A percentile compares a stretch with the other conserved stretches of the same genome.
Conservation (phyloP, 2,113 vertebrate genomes). For the Catharus minimus region DNA sequence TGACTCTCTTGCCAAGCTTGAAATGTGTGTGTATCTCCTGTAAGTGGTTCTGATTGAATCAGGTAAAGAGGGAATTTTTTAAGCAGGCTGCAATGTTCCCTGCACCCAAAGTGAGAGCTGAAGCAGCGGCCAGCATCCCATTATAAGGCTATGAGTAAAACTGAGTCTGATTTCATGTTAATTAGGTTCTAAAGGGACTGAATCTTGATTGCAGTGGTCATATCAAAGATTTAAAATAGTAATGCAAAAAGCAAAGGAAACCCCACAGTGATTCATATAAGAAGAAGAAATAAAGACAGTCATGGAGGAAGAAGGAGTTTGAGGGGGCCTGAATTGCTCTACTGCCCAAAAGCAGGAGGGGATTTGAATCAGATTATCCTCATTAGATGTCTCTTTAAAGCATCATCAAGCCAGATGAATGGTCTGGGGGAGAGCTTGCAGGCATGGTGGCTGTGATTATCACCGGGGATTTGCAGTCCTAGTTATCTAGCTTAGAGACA, state of each 20-base stretch:
- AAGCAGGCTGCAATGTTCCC: conserved; percentile 33
- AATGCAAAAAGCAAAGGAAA: conserved; percentile 59
- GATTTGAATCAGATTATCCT: conserved; percentile 57
- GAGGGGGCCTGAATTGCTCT: conserved; percentile 36
- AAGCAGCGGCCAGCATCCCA: not conserved
- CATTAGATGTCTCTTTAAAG: conserved; percentile 60
- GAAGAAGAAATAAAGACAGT: conserved; percentile 43
- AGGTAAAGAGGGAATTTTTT: conserved; percentile 46
- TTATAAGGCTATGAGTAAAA: conserved; percentile 34
- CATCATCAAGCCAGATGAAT: conserved; percentile 52
- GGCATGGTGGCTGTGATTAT: conserved; percentile 49
- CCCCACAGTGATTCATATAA: conserved; percentile 55
- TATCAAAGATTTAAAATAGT: conserved; percentile 44
- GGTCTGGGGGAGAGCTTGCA: conserved; percentile 35
- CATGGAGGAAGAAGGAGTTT: conserved; percentile 27
- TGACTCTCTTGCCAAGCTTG: conserved; percentile 2
- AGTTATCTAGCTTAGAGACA: conserved; percentile 51
- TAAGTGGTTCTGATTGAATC: conserved; percentile 64
- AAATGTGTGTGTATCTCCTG: not conserved
- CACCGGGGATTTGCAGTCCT: conserved; percentile 46
- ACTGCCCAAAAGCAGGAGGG: conserved; percentile 46
- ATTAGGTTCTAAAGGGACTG: conserved; percentile 20
- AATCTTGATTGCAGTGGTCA: conserved; percentile 47
- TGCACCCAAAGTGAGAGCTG: not conserved
- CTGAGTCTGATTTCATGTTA: conserved; percentile 34